phyloP scores from a whole-genome alignment of 2,888 invertebrate species.

The Sarcophaga variegata region DNA sequence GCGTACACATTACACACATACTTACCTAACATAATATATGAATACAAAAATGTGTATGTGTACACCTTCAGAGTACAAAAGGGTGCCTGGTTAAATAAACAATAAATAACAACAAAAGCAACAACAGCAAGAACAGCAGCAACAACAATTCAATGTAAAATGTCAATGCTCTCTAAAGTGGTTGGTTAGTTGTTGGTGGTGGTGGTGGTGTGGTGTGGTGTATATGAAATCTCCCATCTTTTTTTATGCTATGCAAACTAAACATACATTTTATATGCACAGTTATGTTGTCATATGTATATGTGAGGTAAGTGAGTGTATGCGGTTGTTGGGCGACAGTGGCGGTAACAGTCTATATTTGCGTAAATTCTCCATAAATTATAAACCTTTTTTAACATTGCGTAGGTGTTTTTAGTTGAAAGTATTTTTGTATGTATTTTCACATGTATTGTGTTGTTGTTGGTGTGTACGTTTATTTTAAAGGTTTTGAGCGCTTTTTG shows the following conservation, averaged over 20 bases:
- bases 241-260: conserved; percentile 16
- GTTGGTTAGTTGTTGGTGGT: neutral
- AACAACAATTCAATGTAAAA: conserved; percentile 65
- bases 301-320: neutral
- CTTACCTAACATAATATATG: too few relatives aligned
- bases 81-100: conserved; percentile 50
- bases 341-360: too few relatives aligned
- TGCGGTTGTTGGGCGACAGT: too few relatives aligned
- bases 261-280: neutral
- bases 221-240: conserved; percentile 28
- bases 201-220: conserved; percentile 1
- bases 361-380: conserved; percentile 8
- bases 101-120: neutral
- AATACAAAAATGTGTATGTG: neutral
- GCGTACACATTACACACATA: neutral
- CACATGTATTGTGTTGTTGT: conserved; percentile 8
- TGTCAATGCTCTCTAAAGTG: conserved; percentile 66
- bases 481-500: conserved; percentile 21
- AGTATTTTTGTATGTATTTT: neutral
- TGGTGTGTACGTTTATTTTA: conserved; percentile 35
- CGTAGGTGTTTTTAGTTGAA: conserved; percentile 18
- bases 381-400: neutral
- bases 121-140: conserved; percentile 31
- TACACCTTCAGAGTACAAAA: neutral
- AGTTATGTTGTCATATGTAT: neutral